phyloP scores from a whole-genome alignment of 2,113 vertebrate genomes.

The Taurulus bubalis region DNA sequence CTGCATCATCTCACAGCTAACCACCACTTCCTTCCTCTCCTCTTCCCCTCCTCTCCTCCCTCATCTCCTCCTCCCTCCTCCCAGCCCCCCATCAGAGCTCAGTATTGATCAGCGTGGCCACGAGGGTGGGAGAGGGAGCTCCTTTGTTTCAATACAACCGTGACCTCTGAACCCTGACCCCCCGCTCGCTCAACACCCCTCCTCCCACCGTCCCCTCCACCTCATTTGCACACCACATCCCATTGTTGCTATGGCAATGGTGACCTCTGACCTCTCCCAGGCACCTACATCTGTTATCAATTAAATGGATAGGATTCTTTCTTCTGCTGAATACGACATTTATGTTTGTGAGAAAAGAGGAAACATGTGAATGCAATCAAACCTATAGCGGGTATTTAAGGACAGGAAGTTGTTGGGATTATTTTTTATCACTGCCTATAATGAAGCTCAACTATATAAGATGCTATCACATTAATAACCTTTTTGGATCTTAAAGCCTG shows the following conservation, averaged over 20 bases:
- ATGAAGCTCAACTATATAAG: conserved; percentile 13
- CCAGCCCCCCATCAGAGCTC: conserved; percentile 9
- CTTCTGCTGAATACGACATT: conserved; percentile 47
- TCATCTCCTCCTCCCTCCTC: background rate
- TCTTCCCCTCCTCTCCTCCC: background rate
- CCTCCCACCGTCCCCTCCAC: conserved; percentile 47
- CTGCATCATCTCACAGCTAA: conserved; percentile 20
- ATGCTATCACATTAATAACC: conserved; percentile 27
- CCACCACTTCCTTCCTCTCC: conserved; percentile 34
- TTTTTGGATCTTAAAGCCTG: conserved; percentile 7
- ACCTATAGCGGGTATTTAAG: conserved; percentile 23
- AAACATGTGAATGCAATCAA: conserved; percentile 57
- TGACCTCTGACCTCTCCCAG: conserved; percentile 82
- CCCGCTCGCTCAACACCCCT: conserved; percentile 33
- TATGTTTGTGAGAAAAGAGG: conserved; percentile 30
- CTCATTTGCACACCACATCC: conserved; percentile 68
- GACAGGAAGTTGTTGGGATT: conserved; percentile 43
- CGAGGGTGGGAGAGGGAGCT: conserved; percentile 60
- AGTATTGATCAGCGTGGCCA: conserved; percentile 74
- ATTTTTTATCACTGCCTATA: conserved; percentile 39
- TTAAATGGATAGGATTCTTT: conserved; percentile 77
- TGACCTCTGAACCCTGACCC: conserved; percentile 77
- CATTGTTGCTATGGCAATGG: conserved; percentile 76
- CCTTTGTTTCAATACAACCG: conserved; percentile 78
- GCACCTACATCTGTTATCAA: conserved; percentile 85